Evolutionary conservation across 2,888 invertebrate species (phyloP), one percentile per base, ranked within the genome.

Genomic region (Epsilonema sp.): DNA sequence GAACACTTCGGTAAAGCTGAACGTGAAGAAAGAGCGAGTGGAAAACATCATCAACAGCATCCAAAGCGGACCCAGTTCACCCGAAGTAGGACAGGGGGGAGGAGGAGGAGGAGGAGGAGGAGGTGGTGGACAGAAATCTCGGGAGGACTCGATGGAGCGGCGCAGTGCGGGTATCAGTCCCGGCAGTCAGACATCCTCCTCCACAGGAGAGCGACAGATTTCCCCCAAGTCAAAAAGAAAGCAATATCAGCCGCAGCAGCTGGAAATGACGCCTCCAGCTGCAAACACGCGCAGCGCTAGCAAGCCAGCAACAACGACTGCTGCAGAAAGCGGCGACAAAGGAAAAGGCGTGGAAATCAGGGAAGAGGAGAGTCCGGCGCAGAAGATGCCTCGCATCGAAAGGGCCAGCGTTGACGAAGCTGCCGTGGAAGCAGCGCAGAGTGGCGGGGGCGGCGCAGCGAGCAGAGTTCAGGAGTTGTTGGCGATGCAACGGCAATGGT

Each of bases 241-340:
- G 69, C 74, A 89, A 26, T 89, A 89, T 65, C 86, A 87, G 62
- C 90, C 90, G 13, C 86, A 87, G 67, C 89, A 89, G 63, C 85
- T 87, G 3, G 50, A 47, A 5, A 31, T 31, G 31, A 16, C 8
- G 31, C 11, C 31, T 31, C 11, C 11, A 8, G 31, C 8, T 31
- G 8, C 16, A 16, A 16, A 8, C 11, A 13, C 31, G 16, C 11
- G 31, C 11, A 8, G 31, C 11, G 11, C 8, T 31, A 13, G 11
- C 8, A 16, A 8, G 31, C 31, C 31, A 31, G 31, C 31, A 31
- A 13, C 16, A 31, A 31, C 8, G 8, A 16, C 8, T 16, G 31
- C 8, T 31, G 31, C 31, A 13, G 31, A 31, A 8, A n/a, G n/a
- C 52, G 25, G 54, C 55, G 31, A 31, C 31, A 31, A 11, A 11